A percentile compares a stretch with the other conserved stretches of the same genome.
Conservation (phyloP, 2,797 vertebrate genomes). For the Sebastes oblongus region DNA sequence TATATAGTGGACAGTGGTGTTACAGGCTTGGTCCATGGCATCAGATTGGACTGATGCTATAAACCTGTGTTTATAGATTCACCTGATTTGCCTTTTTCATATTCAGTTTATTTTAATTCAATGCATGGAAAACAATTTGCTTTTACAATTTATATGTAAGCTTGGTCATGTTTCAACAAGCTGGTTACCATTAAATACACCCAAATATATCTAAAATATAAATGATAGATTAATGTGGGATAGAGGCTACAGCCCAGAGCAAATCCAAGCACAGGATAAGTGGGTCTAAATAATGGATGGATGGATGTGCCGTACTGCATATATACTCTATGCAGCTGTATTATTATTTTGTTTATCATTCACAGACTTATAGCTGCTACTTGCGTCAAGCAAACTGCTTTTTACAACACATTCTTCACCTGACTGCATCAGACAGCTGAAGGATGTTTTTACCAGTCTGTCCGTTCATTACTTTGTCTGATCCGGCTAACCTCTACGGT, state of each 20-base stretch:
- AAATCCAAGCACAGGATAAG: neutral
- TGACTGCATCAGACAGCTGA: neutral
- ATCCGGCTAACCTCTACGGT: neutral
- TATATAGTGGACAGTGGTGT: neutral
- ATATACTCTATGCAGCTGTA: neutral
- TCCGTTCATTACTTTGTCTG: neutral
- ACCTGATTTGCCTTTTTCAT: neutral
- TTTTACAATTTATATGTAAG: neutral
- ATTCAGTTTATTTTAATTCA: neutral
- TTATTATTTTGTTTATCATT: neutral
- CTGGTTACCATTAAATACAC: neutral
- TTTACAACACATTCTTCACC: neutral
- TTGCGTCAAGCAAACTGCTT: neutral
- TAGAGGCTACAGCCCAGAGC: neutral
- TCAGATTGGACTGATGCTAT: neutral
- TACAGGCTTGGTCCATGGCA: neutral
- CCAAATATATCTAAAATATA: neutral
- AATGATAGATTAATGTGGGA: neutral
- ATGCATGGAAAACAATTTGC: neutral
- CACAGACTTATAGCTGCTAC: neutral
- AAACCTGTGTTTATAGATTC: no score
- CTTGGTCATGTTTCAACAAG: neutral
- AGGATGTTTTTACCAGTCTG: slow-evolving; percentile 1
- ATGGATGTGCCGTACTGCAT: neutral
- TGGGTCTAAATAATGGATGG: neutral